Base-by-base conservation (phyloP, 1,140 invertebrate genomes). In the Drosophila burlai region DNA sequence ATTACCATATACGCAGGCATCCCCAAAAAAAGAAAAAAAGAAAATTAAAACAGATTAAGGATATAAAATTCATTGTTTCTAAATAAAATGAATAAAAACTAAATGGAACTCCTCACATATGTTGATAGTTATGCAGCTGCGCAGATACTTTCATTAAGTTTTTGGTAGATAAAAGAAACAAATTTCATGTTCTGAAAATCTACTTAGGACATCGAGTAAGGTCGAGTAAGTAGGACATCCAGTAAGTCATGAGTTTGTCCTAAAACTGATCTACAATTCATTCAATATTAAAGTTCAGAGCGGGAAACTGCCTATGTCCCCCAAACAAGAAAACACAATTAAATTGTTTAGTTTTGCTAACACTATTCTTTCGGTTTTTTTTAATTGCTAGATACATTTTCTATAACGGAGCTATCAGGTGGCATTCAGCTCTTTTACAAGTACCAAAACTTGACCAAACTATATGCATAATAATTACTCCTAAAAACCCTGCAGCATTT, bases 281-380 rank as follows among this genome's bases (percentile, higher is more conserved):
- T 54, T 36, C 52, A 3, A 9, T 24, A 36, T 36, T 54, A 4
- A 36, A 10, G 13, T 36, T 10, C 4, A 3, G 7, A 16, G 31
- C 31, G 9, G 7, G 11, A 15, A 34, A 34, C n/a, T 8, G 11
- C 29, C 18, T 18, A 34, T 7, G 8, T 10, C 2, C 1, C 13
- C 18, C 9, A 24, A 24, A 11, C 31, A 36, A 36, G 4, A 1
- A 16, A 49, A 16, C 3, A 36, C 9, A 10, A 9, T 38, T 3
- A 55, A 55, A 55, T 38, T 38, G 15, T 38, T 9, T 36, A 54
- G 50, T 36, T 54, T 54, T 36, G n/a, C 50, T 54, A 54, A 54
- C 13, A 38, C 1, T 38, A 38, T 21, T 55, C 34, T 55, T 55
- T 55, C 13, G 31, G 13, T 8, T 38, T 2, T 18, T 54, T 49